These are phyloP conservation scores for Mastigias papua DNA, from an alignment of 30 jellyfish, hydroid and myxozoan genomes.

Conservation along the genomic window DNA sequence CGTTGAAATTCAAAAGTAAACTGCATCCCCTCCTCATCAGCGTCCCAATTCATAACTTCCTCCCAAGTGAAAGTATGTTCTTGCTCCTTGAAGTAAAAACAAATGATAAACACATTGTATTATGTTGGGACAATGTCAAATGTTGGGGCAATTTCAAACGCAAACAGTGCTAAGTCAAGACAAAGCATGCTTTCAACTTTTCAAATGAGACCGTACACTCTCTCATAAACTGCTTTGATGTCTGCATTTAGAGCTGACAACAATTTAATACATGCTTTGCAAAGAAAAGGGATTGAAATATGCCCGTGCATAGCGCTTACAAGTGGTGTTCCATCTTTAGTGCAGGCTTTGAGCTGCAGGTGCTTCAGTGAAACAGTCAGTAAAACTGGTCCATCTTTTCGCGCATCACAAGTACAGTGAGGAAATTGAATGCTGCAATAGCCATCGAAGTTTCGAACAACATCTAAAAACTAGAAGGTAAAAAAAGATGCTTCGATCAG, in stretches of 20 bases:
- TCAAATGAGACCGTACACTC: too few relatives aligned
- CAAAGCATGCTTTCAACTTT: too few relatives aligned
- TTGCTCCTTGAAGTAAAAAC: slow-evolving; percentile 64
- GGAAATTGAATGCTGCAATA: slow-evolving; percentile 85
- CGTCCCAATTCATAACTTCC: slow-evolving; percentile 92
- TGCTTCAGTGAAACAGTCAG: slow-evolving; percentile 47
- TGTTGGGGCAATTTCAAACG: too few relatives aligned
- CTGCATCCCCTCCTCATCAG: slow-evolving; percentile 92
- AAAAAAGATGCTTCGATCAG: neutral
- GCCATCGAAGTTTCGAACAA: slow-evolving; percentile 83
- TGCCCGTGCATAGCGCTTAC: slow-evolving; percentile 60
- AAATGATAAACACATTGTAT: too few relatives aligned
- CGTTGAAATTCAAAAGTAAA: slow-evolving; percentile 85
- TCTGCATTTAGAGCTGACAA: too few relatives aligned
- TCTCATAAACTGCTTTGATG: too few relatives aligned
- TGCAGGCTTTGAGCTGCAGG: slow-evolving; percentile 72
- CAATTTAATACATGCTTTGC: too few relatives aligned
- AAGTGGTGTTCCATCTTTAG: slow-evolving; percentile 82
- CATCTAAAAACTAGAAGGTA: slow-evolving; percentile 79
- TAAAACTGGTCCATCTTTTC: slow-evolving; percentile 89
- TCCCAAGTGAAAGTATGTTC: slow-evolving; percentile 92
- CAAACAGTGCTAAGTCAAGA: too few relatives aligned
- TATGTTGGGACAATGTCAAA: too few relatives aligned
- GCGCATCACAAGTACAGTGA: slow-evolving; percentile 92
- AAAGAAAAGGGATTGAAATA: too few relatives aligned